Evolutionary conservation across 92 coral and sea anemone species (phyloP), one percentile per base, ranked within the genome.

Genomic region (Heteractis magnifica): DNA sequence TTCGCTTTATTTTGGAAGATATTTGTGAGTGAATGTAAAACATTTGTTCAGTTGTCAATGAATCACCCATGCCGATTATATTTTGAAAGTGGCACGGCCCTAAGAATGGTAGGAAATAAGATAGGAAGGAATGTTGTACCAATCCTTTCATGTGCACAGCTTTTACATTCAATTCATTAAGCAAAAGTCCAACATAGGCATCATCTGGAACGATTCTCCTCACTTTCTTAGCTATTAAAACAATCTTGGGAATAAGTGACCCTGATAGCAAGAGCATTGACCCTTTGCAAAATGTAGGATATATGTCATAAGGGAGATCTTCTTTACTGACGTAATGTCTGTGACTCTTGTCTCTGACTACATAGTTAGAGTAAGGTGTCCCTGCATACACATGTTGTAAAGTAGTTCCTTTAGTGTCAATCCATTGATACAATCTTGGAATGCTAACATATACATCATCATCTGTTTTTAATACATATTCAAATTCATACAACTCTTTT

Each of bases 391-490:
- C 23, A 15, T 85, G 90, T 34, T 75, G 65, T 20, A 75, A 56
- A 14, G 83, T 49, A 4, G 77, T 13, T 16, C 86, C 84, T 41
- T 56, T 81, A 14, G 56, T 55, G 10, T 60, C 86, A 68, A 96
- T 79, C 99, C 99, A 96, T 1, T 82, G 79, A 50, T 84, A 79
- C 51, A 96, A 72, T 34, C 85, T 82, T 1, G 97, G 98, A 19
- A 96, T 87, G 81, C 89, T 93, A 18, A 90, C 77, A 77, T 92
- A 96, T 6, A 96, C 94, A 84, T 96, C 99, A 60, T 94, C 98
- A 71, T 96, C 99, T 5, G 97, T 87, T 60, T 96, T 95, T 76
- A 96, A 84, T 19, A 96, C 55, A 79, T 91, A 96, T 13, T 86
- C 76, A 16, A 75, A 94, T 16, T 83, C 82, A 0, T 86, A 56